Evolutionary conservation across 2,113 vertebrate genomes (phyloP), one percentile per base, ranked within the genome.

Genomic region (Willisornis vidua): DNA sequence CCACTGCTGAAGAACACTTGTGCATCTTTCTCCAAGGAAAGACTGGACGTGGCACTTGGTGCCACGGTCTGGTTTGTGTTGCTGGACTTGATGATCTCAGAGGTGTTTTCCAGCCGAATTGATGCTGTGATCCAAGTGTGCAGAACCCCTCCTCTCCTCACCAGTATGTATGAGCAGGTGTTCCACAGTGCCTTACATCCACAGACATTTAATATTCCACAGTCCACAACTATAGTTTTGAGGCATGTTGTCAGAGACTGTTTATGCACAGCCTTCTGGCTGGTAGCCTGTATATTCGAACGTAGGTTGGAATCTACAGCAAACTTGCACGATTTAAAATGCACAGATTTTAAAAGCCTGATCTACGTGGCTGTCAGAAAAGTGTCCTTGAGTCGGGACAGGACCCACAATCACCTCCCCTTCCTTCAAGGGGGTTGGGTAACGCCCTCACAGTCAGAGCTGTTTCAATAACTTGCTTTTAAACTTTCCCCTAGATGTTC

Each of bases 361-460:
- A 12, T 66, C 33, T 33, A 18, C 10, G 70, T 90, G 20, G 4
- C 52, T 80, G 55, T 13, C 8, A 14, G 51, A 46, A 59, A 66
- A 46, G 19, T 73, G 87, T 66, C 16, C 57, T 43, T 62, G 54
- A 10, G 9, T 73, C 1, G 0, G 31, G 76, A 35, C 11, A 41
- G 13, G 45, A 59, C 17, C 10, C 0, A 1, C 12, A 20, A 1
- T 70, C 45, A 65, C 24, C 35, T 63, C 25, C 10, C 15, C 33
- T 43, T 74, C 25, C 80, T 83, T 83, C 43, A 16, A 46, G 20
- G 63, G 81, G 33, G 20, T 19, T 84, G 14, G 9, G 19, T 73
- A 33, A 17, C 15, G 28, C 10, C 7, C 23, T 85, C 0, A 0
- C 18, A 7, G n/a, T 51, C 35, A 43, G 55, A 90, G 19, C 16